A percentile compares a stretch with the other conserved stretches of the same genome.
Evolutionary conservation across 53 echinoderm and acorn worm species (phyloP).

Genomic region (Temnopleurus reevesii): DNA sequence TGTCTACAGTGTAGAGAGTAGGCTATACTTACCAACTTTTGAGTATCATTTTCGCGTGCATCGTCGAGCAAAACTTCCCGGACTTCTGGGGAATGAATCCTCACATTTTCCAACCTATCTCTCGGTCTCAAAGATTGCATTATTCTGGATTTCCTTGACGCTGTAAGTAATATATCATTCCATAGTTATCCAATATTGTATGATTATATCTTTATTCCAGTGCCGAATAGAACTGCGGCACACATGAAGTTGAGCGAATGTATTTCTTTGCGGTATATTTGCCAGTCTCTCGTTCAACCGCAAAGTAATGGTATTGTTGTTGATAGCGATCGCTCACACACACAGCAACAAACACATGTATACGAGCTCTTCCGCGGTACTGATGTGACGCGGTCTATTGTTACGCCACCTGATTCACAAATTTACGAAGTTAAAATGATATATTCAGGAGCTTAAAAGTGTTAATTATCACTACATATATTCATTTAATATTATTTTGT

Average conservation of each 20-base stretch:
- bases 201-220: no score
- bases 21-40: constrained; percentile 35
- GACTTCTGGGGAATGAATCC: constrained; percentile 62
- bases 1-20: not conserved
- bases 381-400: constrained; percentile 34
- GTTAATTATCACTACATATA: not conserved
- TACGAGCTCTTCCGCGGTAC: constrained; percentile 61
- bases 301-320: constrained; percentile 1
- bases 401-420: constrained; percentile 14
- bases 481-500: not conserved
- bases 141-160: not conserved
- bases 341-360: constrained; percentile 58
- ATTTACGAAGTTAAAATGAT: not conserved
- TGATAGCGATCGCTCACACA: not conserved
- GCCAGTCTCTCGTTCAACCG: constrained; percentile 5
- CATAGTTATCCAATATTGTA: constrained; percentile 29
- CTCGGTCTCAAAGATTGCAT: constrained; percentile 21
- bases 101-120: constrained; percentile 48
- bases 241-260: not conserved
- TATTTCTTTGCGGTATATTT: not conserved
- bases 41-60: constrained; percentile 50
- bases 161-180: not conserved
- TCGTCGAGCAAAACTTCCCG: constrained; percentile 59
- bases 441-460: not conserved
- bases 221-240: not conserved